Percentiles rank a stretch among this genome's conserved stretches.
Conservation (phyloP, 2,888 invertebrate genomes). For the Iselma pallidipennis region DNA sequence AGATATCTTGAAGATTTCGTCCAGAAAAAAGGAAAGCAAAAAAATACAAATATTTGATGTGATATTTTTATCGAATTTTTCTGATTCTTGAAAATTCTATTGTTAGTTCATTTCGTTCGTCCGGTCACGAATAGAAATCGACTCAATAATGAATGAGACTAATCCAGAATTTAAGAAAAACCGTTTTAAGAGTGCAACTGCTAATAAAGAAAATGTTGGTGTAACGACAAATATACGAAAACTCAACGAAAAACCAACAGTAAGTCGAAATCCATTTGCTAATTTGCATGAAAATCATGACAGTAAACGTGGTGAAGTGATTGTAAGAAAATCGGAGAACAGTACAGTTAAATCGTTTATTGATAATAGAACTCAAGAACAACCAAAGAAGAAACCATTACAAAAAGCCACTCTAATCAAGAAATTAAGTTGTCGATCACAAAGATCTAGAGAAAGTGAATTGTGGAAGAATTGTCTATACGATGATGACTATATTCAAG, state of each 20-base stretch:
- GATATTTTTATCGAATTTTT: background rate
- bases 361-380: background rate
- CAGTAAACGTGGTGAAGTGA: background rate
- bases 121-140: background rate
- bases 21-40: too few species aligned
- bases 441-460: too few species aligned
- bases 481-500: background rate
- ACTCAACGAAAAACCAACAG: background rate
- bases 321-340: too few species aligned
- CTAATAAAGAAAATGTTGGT: background rate
- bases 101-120: background rate
- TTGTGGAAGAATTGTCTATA: background rate
- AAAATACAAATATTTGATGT: background rate
- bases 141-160: background rate
- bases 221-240: background rate
- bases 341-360: too few species aligned
- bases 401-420: background rate
- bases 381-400: background rate
- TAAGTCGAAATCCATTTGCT: background rate
- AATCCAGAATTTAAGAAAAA: background rate
- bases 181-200: background rate
- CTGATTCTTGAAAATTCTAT: background rate
- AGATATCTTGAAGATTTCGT: too few species aligned
- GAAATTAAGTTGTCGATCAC: background rate
- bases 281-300: background rate